phyloP scores from a whole-genome alignment of 2,888 invertebrate species.

The Chrysina gloriosa region DNA sequence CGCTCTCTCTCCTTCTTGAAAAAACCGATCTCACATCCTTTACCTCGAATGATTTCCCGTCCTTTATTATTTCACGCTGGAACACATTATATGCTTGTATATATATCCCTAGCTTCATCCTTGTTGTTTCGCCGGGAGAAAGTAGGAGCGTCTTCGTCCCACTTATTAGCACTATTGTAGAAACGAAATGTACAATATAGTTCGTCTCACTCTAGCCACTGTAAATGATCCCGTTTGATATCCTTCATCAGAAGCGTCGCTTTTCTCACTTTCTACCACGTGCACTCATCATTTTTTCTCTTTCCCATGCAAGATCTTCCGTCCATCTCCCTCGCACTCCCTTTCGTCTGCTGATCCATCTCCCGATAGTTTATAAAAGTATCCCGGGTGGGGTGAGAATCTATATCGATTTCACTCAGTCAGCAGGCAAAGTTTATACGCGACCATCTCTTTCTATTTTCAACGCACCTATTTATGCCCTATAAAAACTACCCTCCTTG shows the following conservation, averaged over 20 bases:
- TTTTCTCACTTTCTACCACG: conserved; percentile 60
- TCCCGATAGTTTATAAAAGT: conserved; percentile 51
- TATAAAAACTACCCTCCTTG: conserved; percentile 66
- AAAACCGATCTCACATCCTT: conserved; percentile 44
- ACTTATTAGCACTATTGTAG: conserved; percentile 43
- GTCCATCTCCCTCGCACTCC: conserved; percentile 47
- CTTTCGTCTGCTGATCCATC: conserved; percentile 31
- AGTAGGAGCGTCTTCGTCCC: conserved; percentile 19
- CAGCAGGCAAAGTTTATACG: conserved; percentile 53
- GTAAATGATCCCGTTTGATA: conserved; percentile 53
- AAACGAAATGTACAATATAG: conserved; percentile 55
- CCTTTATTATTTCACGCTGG: conserved; percentile 35
- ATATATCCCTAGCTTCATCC: no score
- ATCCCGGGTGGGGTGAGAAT: conserved; percentile 47
- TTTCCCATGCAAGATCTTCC: conserved; percentile 52
- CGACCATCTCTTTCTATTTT: conserved; percentile 53
- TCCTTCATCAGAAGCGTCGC: conserved; percentile 57
- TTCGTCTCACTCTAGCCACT: conserved; percentile 55
- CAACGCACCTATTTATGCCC: conserved; percentile 62
- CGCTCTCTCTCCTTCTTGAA: conserved; percentile 55
- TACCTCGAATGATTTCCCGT: conserved; percentile 40
- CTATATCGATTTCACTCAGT: conserved; percentile 30
- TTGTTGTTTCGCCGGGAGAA: conserved; percentile 9
- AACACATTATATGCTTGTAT: conserved; percentile 36
- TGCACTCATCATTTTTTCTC: conserved; percentile 60